These are phyloP conservation scores for Agriotes lineatus DNA, from an alignment of 2,888 invertebrate species.

Conservation along the genomic window DNA sequence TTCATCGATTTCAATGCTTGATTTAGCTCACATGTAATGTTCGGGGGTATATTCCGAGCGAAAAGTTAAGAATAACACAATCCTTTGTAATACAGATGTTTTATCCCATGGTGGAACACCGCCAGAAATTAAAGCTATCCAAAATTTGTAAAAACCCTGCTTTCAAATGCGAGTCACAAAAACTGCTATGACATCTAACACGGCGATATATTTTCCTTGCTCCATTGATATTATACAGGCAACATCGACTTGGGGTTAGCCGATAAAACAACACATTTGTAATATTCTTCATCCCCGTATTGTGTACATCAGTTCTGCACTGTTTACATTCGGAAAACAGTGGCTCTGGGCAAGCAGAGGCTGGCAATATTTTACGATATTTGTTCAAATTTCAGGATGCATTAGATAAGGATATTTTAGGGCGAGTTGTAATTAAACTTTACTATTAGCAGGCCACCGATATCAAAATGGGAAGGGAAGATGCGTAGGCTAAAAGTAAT, in stretches of 20 bases:
- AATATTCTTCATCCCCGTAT: slow-evolving; percentile 7
- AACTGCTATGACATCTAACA: background rate
- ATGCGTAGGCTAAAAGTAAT: too few relatives aligned
- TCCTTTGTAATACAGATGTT: background rate
- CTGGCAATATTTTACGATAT: background rate
- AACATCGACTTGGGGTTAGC: slow-evolving; percentile 43
- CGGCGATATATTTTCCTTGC: slow-evolving; percentile 51
- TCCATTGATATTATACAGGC: slow-evolving; percentile 58
- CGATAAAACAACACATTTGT: slow-evolving; percentile 39
- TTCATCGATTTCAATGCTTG: slow-evolving; percentile 15
- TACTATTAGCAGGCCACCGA: too few relatives aligned
- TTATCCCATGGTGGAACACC: background rate
- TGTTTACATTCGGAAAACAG: slow-evolving; percentile 6
- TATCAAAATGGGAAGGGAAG: too few relatives aligned
- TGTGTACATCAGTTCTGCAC: slow-evolving; percentile 4
- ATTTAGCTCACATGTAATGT: background rate
- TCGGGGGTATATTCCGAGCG: background rate
- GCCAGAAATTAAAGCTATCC: too few relatives aligned
- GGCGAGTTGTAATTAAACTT: background rate
- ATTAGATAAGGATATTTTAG: background rate
- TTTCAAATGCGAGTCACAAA: too few relatives aligned
- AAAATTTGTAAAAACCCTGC: too few relatives aligned
- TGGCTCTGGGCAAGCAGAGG: background rate
- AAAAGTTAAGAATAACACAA: background rate
- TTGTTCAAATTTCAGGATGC: background rate